Percentiles rank a stretch among this genome's conserved stretches.
Conservation (phyloP, 92 coral and sea anemone genomes). For the Phenganax marumi region DNA sequence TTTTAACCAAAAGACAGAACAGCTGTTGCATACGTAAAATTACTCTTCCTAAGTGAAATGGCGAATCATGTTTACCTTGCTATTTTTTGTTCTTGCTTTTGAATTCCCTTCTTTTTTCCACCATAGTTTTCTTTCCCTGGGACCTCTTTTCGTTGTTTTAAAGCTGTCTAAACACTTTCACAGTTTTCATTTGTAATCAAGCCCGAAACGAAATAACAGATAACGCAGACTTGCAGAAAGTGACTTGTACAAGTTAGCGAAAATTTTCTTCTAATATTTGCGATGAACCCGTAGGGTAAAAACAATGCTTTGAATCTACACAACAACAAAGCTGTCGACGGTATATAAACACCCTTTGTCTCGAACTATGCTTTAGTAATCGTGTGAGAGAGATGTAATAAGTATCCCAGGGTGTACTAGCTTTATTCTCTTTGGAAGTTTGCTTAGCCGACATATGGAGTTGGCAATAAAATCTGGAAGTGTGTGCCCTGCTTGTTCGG, state of each 20-base stretch:
- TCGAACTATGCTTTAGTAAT: conserved; percentile 12
- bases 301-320: conserved; percentile 16
- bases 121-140: background rate
- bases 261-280: background rate
- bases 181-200: background rate
- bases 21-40: background rate
- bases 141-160: background rate
- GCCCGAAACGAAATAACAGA: conserved; percentile 25
- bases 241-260: background rate
- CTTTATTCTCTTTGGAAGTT: background rate
- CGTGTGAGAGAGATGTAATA: conserved; percentile 12
- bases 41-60: background rate
- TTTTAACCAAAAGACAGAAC: background rate
- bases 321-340: conserved; percentile 27
- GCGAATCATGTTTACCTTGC: conserved; percentile 2
- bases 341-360: background rate
- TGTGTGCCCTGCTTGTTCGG: background rate
- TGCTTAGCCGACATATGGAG: background rate
- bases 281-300: background rate
- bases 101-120: background rate
- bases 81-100: background rate
- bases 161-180: background rate
- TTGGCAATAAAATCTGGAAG: conserved; percentile 1
- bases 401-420: background rate
- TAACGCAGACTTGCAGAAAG: background rate